Base-by-base conservation (phyloP, 2,797 vertebrate genomes). In the Microchirus variegatus region DNA sequence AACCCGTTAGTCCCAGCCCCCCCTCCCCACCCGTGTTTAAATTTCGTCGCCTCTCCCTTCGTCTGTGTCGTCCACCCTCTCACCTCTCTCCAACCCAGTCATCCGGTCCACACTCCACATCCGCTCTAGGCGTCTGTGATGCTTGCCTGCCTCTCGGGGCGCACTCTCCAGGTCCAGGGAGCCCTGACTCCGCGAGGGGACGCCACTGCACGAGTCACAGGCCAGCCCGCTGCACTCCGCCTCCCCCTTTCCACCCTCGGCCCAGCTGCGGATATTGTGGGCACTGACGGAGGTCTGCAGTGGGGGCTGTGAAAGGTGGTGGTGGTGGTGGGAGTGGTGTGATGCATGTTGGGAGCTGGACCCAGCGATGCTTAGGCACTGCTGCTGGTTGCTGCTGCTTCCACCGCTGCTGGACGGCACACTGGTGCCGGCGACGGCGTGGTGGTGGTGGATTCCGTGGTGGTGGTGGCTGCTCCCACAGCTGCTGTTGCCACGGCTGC, bases 101-200 rank as follows among this genome's bases (percentile, higher is more conserved):
- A 96, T 82, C 40, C 95, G 93, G 77, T 97, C 96, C 0, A 97
- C 93, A 60, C 96, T 98, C 84, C 94, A 95, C 96, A 97, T 97
- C 90, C 95, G 89, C 89, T 96, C 96, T 91, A 98, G 94, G 85
- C 94, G 94, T 65, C 93, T 95, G 0, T 91, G 84, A 55, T 94
- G 85, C 42, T 96, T 94, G 91, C 93, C 93, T 94, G 91, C 85
- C 67, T 94, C 93, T 82, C 92, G 81, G 46, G 81, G 59, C 0
- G 93, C 89, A 70, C 95, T 96, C 64, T 98, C 97, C 84, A 95
- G 87, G 70, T 96, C 96, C 61, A 97, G 92, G 10, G 95, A 95
- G 17, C 92, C 95, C 56, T 97, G 96, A 67, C 93, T 94, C 56
- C 90, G 87, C 0, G 92, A 93, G 0, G 83, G 92, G 73, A 85